Percentiles rank a stretch among this genome's conserved stretches.
These are phyloP conservation scores for Drosophila borealis DNA, from an alignment of 2,888 invertebrate species.

Conservation along the genomic window DNA sequence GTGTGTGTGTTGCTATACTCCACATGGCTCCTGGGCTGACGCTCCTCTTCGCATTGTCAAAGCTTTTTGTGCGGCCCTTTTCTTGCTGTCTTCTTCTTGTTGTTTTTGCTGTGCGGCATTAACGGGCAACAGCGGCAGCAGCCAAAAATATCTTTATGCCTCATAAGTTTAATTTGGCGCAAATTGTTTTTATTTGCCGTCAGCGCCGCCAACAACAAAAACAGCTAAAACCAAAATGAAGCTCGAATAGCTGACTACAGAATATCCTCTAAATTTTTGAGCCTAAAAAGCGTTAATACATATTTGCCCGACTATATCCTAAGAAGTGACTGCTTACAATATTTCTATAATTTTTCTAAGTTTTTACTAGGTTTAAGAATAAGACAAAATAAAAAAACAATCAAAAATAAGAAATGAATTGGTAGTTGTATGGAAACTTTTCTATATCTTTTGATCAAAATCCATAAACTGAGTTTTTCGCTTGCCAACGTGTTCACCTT, in stretches of 20 bases:
- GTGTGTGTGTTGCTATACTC: constrained; percentile 34
- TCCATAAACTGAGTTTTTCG: too few relatives aligned
- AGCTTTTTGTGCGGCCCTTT: constrained; percentile 60
- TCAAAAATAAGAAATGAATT: too few relatives aligned
- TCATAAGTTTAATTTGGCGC: constrained; percentile 82
- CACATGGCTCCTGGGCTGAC: constrained; percentile 67
- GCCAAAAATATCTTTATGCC: constrained; percentile 81
- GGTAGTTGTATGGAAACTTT: too few relatives aligned
- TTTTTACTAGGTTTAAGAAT: too few relatives aligned
- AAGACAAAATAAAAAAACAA: too few relatives aligned
- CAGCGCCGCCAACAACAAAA: constrained; percentile 64
- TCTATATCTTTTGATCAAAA: too few relatives aligned
- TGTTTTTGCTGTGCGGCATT: constrained; percentile 61
- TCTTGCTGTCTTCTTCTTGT: constrained; percentile 18
- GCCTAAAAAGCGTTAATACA: not conserved
- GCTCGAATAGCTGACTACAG: not conserved
- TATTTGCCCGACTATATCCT: too few relatives aligned
- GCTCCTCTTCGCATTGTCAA: constrained; percentile 70
- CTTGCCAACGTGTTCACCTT: too few relatives aligned
- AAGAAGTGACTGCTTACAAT: too few relatives aligned
- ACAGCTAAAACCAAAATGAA: constrained; percentile 44
- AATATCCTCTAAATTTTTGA: constrained; percentile 26
- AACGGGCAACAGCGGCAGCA: constrained; percentile 64
- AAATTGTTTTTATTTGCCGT: constrained; percentile 78
- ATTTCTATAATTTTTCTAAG: too few relatives aligned